These are phyloP conservation scores for Hippoglossus hippoglossus DNA, from an alignment of 2,797 vertebrate genomes.

Conservation along the genomic window DNA sequence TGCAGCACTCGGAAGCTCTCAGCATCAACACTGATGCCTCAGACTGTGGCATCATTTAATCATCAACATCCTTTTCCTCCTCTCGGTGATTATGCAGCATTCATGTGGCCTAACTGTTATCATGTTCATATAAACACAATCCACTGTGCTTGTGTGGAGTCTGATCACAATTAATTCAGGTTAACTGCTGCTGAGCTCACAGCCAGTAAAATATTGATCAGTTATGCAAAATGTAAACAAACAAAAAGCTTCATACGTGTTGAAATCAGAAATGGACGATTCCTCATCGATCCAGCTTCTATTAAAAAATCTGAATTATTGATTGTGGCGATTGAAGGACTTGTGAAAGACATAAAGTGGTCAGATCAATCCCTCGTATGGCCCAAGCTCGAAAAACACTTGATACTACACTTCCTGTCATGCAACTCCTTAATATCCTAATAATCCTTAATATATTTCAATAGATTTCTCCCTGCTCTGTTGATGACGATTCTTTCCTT, in stretches of 20 bases:
- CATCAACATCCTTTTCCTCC: slow-evolving; percentile 3
- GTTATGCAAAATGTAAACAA: slow-evolving; percentile 4
- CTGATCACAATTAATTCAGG: slow-evolving; percentile 6
- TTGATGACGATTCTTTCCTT: no score
- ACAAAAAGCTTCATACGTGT: background rate
- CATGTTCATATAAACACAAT: background rate
- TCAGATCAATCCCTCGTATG: no score
- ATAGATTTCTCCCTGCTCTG: no score
- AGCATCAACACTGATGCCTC: background rate
- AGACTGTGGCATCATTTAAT: slow-evolving; percentile 6
- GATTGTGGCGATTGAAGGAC: background rate
- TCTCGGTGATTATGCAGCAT: background rate
- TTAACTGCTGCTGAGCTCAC: background rate
- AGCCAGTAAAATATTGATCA: slow-evolving; percentile 15
- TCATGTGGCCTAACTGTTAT: background rate
- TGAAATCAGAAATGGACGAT: slow-evolving; percentile 9
- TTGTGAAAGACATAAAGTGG: background rate
- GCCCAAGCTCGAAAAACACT: no score
- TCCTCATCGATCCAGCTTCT: slow-evolving; percentile 1
- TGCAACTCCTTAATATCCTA: no score
- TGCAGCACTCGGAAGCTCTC: background rate
- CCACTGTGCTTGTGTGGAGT: background rate
- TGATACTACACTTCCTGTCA: no score
- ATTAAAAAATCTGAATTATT: background rate
- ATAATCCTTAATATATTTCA: no score